phyloP scores from a whole-genome alignment of 2,888 invertebrate species.

The Sthenelais limicola region DNA sequence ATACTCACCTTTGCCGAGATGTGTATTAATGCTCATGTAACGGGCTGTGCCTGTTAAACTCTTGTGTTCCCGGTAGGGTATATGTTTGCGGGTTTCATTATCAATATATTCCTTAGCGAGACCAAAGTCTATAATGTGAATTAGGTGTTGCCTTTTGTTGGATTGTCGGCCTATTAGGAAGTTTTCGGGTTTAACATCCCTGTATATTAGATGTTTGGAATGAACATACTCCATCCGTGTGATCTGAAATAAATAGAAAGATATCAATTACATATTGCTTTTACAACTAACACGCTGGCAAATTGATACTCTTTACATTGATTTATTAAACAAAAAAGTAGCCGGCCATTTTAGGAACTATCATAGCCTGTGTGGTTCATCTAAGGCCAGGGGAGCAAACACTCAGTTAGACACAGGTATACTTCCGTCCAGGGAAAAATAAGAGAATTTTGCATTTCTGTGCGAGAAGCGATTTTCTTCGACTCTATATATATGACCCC shows the following conservation, averaged over 20 bases:
- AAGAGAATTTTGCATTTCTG: too few species aligned
- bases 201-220: constrained; percentile 97
- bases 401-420: too few species aligned
- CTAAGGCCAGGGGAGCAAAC: too few species aligned
- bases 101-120: constrained; percentile 99
- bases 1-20: constrained; percentile 95
- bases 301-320: neutral
- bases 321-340: too few species aligned
- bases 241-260: constrained; percentile 78
- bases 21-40: constrained; percentile 99
- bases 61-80: constrained; percentile 99
- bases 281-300: neutral
- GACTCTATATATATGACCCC: too few species aligned
- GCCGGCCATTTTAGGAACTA: too few species aligned
- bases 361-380: too few species aligned
- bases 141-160: constrained; percentile 97
- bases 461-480: too few species aligned
- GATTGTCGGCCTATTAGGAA: constrained; percentile 98
- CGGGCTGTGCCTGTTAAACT: constrained; percentile 99
- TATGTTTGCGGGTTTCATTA: constrained; percentile 93
- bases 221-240: constrained; percentile 99
- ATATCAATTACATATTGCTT: neutral
- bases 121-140: constrained; percentile 99
- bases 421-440: too few species aligned
- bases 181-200: constrained; percentile 99